A percentile compares a stretch with the other conserved stretches of the same genome.
phyloP scores from a whole-genome alignment of 2,113 vertebrate species.

The Candoia aspera region DNA sequence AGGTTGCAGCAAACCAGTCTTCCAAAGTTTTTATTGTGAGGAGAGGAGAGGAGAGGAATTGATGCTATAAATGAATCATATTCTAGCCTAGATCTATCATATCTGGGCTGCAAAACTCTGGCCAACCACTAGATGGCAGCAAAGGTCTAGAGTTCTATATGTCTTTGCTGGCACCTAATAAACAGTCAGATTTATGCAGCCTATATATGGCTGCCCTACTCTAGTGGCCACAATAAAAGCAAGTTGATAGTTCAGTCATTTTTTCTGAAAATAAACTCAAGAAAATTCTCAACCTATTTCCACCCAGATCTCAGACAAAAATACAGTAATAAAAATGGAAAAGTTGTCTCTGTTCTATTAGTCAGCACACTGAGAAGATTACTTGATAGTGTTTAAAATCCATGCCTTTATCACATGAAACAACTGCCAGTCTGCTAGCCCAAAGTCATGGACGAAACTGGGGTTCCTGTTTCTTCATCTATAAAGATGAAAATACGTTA shows the following conservation, averaged over 20 bases:
- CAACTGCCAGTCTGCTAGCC: background rate
- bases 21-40: background rate
- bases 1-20: background rate
- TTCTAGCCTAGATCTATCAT: background rate
- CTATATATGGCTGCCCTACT: background rate
- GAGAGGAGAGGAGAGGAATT: background rate
- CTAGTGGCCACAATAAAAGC: background rate
- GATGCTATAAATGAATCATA: background rate
- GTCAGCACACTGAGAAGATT: background rate
- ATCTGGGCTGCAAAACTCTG: background rate
- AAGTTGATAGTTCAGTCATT: background rate
- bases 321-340: conserved; percentile 16
- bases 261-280: background rate
- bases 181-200: background rate
- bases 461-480: background rate
- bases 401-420: background rate
- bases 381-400: conserved; percentile 11
- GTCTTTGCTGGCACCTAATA: background rate
- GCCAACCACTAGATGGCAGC: background rate
- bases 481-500: background rate
- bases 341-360: background rate
- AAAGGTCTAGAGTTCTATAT: background rate
- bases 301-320: background rate
- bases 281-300: background rate
- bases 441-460: conserved; percentile 29